Evolutionary conservation across 2,797 vertebrate genomes (phyloP), one percentile per base, ranked within the genome.

Genomic region (Sardinella longiceps): DNA sequence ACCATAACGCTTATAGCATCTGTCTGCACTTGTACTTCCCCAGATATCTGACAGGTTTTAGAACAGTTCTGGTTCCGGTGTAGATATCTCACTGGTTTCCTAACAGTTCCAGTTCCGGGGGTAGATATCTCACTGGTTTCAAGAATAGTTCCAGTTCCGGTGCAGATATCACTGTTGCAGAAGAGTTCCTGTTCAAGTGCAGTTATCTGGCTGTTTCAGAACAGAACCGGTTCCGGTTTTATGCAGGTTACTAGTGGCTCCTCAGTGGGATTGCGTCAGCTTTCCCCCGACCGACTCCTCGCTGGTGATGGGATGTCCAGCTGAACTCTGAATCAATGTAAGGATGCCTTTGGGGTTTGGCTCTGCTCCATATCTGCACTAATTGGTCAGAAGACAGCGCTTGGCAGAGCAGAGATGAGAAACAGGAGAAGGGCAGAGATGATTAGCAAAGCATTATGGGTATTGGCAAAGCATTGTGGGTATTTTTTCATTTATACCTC

Each of bases 1-100:
- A 82, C 30, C 11, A 45, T 83, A 51, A 12, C 28, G 39, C 66
- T 60, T 81, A 25, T 30, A 51, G 18, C 37, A 83, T 82, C 50
- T 28, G 53, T 30, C 60, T 30, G 3, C 25, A 12, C 25, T 30
- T 63, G 60, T 14, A 63, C 56, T 30, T 66, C 1, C 30, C 11
- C 25, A 12, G 9, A 30, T 66, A 66, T 66, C 15, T 66, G 10
- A 30, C n/a, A n/a, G n/a, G 10, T 66, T 30, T 25, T 66, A 1
- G 28, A 28, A 66, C 7, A 11, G 0, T 12, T 66, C 1, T 20
- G 25, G 7, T 66, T 66, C 11, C n/a, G n/a, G n/a, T n/a, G n/a
- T n/a, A 12, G 9, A 30, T 66, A 66, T 66, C 15, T 66, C 25
- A 30, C n/a, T n/a, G n/a, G 10, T 66, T 30, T 25, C 33, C 1